Conservation (phyloP, 64 coral and sea anemone species). For the Actinia equina region DNA sequence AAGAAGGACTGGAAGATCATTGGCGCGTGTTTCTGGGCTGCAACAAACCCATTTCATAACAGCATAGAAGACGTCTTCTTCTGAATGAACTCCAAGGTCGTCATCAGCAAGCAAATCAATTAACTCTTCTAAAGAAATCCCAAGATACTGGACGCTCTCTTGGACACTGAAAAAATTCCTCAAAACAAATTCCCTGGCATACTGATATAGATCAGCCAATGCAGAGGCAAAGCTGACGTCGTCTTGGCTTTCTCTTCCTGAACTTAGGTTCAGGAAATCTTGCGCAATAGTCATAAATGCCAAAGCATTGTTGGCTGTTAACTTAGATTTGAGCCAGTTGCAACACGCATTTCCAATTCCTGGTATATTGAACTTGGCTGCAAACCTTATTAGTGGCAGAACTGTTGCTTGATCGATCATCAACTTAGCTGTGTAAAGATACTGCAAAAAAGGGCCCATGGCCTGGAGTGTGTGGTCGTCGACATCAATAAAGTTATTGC, state of each 20-base stretch:
- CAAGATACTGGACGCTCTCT: not conserved
- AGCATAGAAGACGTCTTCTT: constrained; percentile 26
- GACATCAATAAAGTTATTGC: too few species aligned
- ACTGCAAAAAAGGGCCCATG: not conserved
- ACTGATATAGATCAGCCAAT: not conserved
- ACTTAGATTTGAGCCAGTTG: not conserved
- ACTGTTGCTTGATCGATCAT: constrained; percentile 13
- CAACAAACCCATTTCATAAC: constrained; percentile 27
- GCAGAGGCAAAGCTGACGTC: not conserved
- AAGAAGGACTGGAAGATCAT: not conserved
- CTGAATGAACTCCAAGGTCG: constrained; percentile 15
- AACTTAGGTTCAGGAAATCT: not conserved
- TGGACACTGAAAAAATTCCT: not conserved
- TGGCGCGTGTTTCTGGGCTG: not conserved
- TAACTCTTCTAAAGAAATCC: constrained; percentile 21
- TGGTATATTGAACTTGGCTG: constrained; percentile 26
- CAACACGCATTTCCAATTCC: constrained; percentile 18
- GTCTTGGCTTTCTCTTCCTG: not conserved
- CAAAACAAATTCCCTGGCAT: not conserved
- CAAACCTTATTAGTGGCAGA: not conserved
- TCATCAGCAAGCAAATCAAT: constrained; percentile 1
- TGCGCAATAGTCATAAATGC: not conserved
- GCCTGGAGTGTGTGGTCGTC: too few species aligned
- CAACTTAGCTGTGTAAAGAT: not conserved
- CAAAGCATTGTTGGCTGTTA: constrained; percentile 26